Base-by-base conservation (phyloP, 2,888 invertebrate species). In the Piscicola geometra region DNA sequence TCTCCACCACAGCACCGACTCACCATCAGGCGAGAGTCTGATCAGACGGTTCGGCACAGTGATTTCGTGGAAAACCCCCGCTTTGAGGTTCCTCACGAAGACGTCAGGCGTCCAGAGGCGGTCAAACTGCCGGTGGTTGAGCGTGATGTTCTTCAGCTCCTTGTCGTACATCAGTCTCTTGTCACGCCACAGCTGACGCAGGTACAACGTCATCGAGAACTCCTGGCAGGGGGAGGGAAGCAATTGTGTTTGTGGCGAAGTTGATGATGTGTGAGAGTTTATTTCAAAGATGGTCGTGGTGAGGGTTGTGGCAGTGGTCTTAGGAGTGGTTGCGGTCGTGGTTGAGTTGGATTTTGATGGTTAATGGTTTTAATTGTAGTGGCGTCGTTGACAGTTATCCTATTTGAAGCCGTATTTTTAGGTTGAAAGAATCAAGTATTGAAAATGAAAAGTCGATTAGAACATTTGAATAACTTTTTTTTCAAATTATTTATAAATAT, bases 111-210 rank as follows among this genome's bases (percentile, higher is more conserved):
- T 64, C 78, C 78, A 78, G 64, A 78, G 35, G 0, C 77, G 69
- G 52, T 77, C 77, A 66, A 77, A 77, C 70, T 77, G 77, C 5
- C 72, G 66, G 67, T 77, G 76, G 74, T 76, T 76, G 21, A 77
- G 74, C 5, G 77, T 77, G 25, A 77, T 71, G 75, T 76, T 77
- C 2, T 72, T 66, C 12, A 64, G 52, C 25, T 60, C 41, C 1
- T 21, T 47, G 66, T 77, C 60, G 72, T 77, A 93, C 0, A 93
- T 93, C 78, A 94, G 88, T 41, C 94, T 88, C 77, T 93, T 92
- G 86, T 94, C 94, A 33, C 93, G 88, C 94, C 94, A 94, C 82
- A 92, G 93, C 88, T 93, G 93, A 78, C 93, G 93, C 82, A 94
- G 88, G 86, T 93, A 94, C 85, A 94, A 92, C 83, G 94, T 93